Evolutionary conservation across 2,888 invertebrate genomes (phyloP), one percentile per base, ranked within the genome.

Genomic region (Pandemis corylana): DNA sequence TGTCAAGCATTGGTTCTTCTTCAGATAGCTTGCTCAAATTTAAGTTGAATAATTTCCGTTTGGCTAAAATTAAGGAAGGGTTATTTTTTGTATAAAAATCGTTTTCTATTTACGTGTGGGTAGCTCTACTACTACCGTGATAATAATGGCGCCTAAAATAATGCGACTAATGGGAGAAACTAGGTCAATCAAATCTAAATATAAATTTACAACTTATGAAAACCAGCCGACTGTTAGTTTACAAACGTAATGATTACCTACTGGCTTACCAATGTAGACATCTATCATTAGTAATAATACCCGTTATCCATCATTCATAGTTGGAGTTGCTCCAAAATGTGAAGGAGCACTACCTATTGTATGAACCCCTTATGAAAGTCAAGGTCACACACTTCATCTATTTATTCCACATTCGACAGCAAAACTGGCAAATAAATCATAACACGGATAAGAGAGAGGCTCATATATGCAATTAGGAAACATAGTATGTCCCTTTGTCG

Each of bases 161-260:
- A 63, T 42, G 36, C n/a, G 59, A 56, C 56, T 15, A 15, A 56
- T 56, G 7, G 9, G 7, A 56, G 56, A 59, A 72, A 62, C 51
- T 67, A 49, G 72, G 72, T 67, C 49, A 53, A 67, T 62, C 61
- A 41, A 15, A 67, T 51, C 49, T 67, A 67, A 66, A 72, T 62
- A 51, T 42, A 66, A 65, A 71, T 28, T 46, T 44, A 20, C 42
- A 2, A 68, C 20, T 36, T 41, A 61, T 28, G 56, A 46, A 56
- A 71, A 56, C 46, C 10, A 15, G 53, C 51, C 12, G 42, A 49
- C 42, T 59, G 56, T 15, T 13, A 13, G 67, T 12, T 28, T 44
- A 46, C 56, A 72, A 28, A 36, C 12, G 7, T 70, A 28, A 53
- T 59, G 28, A 59, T 28, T 59, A n/a, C n/a, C n/a, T n/a, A 59